Conservation (phyloP, 1,140 invertebrate species). For the Hermetia illucens region DNA sequence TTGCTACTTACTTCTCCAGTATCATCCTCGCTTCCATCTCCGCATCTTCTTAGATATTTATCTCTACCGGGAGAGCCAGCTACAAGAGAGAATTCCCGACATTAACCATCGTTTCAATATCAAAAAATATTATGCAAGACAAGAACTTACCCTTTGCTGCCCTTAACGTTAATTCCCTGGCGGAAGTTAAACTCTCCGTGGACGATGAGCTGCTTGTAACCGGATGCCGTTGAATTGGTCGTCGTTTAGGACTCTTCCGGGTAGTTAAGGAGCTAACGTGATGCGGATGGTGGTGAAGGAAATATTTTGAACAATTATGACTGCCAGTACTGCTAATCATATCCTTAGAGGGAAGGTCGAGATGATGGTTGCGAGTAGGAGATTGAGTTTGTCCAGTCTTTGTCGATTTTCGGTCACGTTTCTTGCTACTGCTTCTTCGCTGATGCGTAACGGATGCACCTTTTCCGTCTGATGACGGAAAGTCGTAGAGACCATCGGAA, state of each 20-base stretch:
- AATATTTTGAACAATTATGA: conserved; percentile 33
- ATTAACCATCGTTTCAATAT: too few species aligned
- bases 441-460: conserved; percentile 16
- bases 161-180: conserved; percentile 12
- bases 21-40: background rate
- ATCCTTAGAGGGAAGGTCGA: conserved; percentile 16
- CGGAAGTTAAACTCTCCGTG: conserved; percentile 34
- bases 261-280: conserved; percentile 16
- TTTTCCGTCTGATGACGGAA: conserved; percentile 54
- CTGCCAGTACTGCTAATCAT: conserved; percentile 28
- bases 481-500: conserved; percentile 62
- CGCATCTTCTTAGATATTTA: background rate
- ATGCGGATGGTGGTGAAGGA: conserved; percentile 14
- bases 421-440: conserved; percentile 37
- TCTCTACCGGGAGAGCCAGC: background rate
- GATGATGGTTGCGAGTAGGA: conserved; percentile 17
- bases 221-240: conserved; percentile 26
- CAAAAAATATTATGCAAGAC: too few species aligned
- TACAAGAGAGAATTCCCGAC: too few species aligned
- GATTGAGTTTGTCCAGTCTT: conserved; percentile 13
- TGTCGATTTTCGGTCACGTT: conserved; percentile 32
- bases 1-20: conserved; percentile 1
- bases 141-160: too few species aligned
- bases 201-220: conserved; percentile 34
- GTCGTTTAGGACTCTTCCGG: conserved; percentile 35